These are phyloP conservation scores for Aplodontia rufa DNA, from an alignment of 2,113 vertebrate genomes.

Conservation along the genomic window DNA sequence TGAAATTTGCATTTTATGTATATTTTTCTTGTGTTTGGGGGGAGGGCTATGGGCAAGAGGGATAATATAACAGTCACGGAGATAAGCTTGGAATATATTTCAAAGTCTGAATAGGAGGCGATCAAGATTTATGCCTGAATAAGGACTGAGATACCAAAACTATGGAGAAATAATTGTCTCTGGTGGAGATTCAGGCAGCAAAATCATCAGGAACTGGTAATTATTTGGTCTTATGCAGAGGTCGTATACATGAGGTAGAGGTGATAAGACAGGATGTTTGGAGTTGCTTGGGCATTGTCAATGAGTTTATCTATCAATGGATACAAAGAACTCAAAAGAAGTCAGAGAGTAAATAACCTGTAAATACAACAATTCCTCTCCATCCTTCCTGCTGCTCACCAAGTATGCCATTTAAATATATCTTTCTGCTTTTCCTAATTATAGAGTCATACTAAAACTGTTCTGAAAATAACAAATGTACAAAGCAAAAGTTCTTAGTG, in stretches of 20 bases:
- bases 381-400: not conserved
- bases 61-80: not conserved
- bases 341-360: not conserved
- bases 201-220: not conserved
- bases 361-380: not conserved
- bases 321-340: not conserved
- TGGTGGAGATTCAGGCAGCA: not conserved
- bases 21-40: not conserved
- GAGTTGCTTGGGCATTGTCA: no score
- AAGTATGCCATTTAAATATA: not conserved
- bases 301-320: not conserved
- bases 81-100: not conserved
- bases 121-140: not conserved
- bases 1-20: not conserved
- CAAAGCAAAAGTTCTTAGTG: not conserved
- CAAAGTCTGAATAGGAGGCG: not conserved
- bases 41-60: not conserved
- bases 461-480: not conserved
- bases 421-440: not conserved
- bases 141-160: not conserved
- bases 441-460: not conserved
- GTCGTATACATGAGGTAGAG: fast-evolving
- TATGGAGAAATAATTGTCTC: not conserved
- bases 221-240: not conserved
- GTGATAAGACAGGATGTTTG: not conserved